phyloP scores from a whole-genome alignment of 2,113 vertebrate genomes.

The Syngnathoides biaculeatus region DNA sequence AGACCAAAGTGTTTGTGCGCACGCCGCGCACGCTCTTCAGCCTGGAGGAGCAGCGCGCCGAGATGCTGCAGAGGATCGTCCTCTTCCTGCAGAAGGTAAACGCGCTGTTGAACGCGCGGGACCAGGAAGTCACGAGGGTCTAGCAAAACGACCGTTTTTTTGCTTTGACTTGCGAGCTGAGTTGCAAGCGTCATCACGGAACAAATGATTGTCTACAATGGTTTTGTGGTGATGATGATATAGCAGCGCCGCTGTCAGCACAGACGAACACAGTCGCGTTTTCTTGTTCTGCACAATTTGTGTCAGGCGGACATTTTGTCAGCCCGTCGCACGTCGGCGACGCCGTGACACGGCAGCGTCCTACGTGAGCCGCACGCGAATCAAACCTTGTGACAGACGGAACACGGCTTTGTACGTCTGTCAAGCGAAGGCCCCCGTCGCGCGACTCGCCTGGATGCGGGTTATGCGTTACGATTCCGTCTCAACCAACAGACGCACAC shows the following conservation, averaged over 20 bases:
- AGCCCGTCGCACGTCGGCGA: not conserved
- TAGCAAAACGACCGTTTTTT: no score
- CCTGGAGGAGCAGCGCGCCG: constrained; percentile 87
- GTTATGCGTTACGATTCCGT: not conserved
- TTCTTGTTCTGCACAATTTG: no score
- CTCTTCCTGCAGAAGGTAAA: constrained; percentile 97
- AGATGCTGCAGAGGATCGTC: constrained; percentile 89
- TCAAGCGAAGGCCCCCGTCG: not conserved
- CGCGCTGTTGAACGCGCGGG: not conserved
- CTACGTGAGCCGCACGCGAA: not conserved
- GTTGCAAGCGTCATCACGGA: no score
- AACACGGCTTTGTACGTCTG: not conserved
- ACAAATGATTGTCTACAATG: no score
- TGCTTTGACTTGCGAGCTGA: no score
- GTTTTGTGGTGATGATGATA: no score
- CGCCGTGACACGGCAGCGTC: not conserved
- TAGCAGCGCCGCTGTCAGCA: no score
- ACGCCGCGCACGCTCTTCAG: constrained; percentile 91
- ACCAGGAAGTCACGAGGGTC: no score
- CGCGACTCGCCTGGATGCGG: constrained; percentile 5
- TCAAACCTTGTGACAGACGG: not conserved
- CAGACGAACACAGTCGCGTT: no score
- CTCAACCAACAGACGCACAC: constrained; percentile 6
- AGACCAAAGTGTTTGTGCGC: constrained; percentile 94
- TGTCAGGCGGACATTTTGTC: not conserved